A percentile compares a stretch with the other conserved stretches of the same genome.
These are phyloP conservation scores for Caradrina clavipalpis DNA, from an alignment of 2,888 invertebrate species.

Conservation along the genomic window DNA sequence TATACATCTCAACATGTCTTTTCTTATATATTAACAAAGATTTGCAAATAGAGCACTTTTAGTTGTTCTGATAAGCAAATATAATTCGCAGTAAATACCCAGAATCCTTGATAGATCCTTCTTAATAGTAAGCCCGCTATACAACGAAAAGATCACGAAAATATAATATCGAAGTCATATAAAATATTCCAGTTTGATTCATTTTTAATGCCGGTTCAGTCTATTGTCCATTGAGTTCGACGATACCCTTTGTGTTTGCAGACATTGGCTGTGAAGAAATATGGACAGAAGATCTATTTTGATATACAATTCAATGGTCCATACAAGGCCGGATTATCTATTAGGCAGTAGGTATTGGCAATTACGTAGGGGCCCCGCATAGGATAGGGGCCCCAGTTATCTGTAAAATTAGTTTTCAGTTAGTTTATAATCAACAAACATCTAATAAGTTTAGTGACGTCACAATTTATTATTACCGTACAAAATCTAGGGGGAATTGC, in stretches of 20 bases:
- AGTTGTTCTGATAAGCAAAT: neutral
- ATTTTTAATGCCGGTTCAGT: slow-evolving; percentile 50
- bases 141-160: slow-evolving; percentile 22
- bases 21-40: too few relatives aligned
- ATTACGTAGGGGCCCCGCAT: too few relatives aligned
- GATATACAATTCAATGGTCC: neutral
- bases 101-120: slow-evolving; percentile 8
- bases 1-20: too few relatives aligned
- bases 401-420: too few relatives aligned
- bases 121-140: neutral
- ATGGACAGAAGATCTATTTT: slow-evolving; percentile 21
- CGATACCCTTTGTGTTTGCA: slow-evolving; percentile 49
- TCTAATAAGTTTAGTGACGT: too few relatives aligned
- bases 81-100: neutral
- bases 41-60: too few relatives aligned
- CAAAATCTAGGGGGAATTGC: too few relatives aligned
- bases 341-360: too few relatives aligned
- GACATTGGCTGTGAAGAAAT: slow-evolving; percentile 1
- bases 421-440: too few relatives aligned
- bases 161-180: slow-evolving; percentile 38
- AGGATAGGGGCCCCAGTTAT: too few relatives aligned
- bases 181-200: slow-evolving; percentile 52
- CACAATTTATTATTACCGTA: too few relatives aligned
- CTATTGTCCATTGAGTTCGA: slow-evolving; percentile 53
- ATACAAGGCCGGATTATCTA: too few relatives aligned